Conservation (phyloP, 2,888 invertebrate species). For the Caenorhabditis becei region DNA sequence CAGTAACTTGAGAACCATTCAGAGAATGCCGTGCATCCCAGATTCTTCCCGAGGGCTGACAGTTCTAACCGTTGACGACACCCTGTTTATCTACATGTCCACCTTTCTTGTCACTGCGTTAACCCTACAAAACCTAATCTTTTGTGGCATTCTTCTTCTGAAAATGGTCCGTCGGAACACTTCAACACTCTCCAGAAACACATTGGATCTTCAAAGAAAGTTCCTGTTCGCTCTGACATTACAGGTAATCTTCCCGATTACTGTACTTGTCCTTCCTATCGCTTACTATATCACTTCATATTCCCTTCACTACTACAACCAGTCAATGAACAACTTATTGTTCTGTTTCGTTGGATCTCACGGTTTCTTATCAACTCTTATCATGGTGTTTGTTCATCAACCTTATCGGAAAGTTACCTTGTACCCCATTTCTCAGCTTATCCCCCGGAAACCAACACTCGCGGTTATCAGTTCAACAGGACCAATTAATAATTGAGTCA, state of each 20-base stretch:
- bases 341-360: constrained; percentile 17
- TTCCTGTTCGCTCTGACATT: not conserved
- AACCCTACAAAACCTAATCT: no score
- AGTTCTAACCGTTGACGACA: no score
- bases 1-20: not conserved
- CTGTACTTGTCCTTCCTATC: not conserved
- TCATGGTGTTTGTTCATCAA: constrained; percentile 11
- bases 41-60: not conserved
- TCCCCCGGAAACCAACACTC: no score
- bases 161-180: not conserved
- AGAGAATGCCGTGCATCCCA: not conserved
- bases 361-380: constrained; percentile 18
- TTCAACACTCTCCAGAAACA: not conserved
- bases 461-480: no score
- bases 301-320: not conserved
- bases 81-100: no score
- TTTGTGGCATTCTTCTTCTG: no score
- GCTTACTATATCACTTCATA: not conserved
- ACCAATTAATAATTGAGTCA: no score
- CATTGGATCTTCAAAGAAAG: not conserved
- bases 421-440: not conserved
- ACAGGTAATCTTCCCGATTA: not conserved
- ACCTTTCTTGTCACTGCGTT: no score
- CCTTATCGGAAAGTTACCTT: constrained; percentile 4
- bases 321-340: not conserved